A percentile compares a stretch with the other conserved stretches of the same genome.
phyloP scores from a whole-genome alignment of 2,113 vertebrate genomes.

The Pangasianodon gigas region DNA sequence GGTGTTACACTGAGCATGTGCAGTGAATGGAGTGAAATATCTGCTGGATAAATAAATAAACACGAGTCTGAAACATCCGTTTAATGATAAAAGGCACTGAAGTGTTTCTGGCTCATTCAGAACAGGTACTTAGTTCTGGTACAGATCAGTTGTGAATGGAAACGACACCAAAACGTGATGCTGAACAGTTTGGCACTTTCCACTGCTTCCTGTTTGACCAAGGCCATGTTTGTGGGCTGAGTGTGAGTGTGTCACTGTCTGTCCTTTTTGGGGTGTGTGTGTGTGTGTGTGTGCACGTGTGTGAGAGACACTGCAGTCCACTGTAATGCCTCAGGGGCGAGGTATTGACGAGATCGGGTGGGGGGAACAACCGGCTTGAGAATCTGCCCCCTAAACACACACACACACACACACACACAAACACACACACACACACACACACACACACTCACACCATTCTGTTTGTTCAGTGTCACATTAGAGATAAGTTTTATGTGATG shows the following conservation, averaged over 20 bases:
- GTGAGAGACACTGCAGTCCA: not conserved
- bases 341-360: slow-evolving; percentile 5
- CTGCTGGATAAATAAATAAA: too few relatives aligned
- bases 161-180: not conserved
- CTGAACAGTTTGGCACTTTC: not conserved
- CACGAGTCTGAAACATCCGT: too few relatives aligned
- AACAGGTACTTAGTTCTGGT: not conserved
- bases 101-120: not conserved
- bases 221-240: not conserved
- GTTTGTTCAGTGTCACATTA: slow-evolving; percentile 18
- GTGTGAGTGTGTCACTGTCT: slow-evolving; percentile 16
- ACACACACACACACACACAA: slow-evolving; percentile 39
- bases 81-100: too few relatives aligned
- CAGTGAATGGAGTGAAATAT: not conserved
- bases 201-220: not conserved
- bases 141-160: not conserved
- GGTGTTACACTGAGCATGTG: not conserved
- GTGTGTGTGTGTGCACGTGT: slow-evolving; percentile 18
- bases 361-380: not conserved
- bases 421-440: slow-evolving; percentile 48
- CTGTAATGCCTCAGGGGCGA: not conserved
- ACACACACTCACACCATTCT: slow-evolving; percentile 34
- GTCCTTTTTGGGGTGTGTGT: not conserved
- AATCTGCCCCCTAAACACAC: slow-evolving; percentile 39
- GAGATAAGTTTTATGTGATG: not conserved